These are phyloP conservation scores for Labeo rohita DNA, from an alignment of 2,113 vertebrate genomes.

Conservation along the genomic window DNA sequence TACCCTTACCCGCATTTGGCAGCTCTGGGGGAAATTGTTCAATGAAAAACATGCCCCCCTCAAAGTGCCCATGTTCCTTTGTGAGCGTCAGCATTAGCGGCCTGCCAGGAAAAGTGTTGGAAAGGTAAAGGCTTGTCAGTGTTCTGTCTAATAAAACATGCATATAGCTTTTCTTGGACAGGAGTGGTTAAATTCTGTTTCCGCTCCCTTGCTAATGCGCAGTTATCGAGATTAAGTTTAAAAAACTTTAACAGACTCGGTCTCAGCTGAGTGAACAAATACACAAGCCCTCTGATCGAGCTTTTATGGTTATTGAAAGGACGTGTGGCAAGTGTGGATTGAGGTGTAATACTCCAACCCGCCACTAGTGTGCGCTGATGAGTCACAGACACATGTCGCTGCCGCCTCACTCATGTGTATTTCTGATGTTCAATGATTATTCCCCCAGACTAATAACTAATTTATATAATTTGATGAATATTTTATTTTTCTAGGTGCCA, in stretches of 20 bases:
- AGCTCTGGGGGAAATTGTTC: conserved; percentile 12
- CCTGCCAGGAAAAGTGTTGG: conserved; percentile 1
- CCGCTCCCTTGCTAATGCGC: not conserved
- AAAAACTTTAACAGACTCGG: not conserved
- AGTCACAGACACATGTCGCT: not conserved
- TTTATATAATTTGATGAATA: conserved; percentile 9
- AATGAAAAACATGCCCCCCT: conserved; percentile 12
- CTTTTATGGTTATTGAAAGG: conserved; percentile 5
- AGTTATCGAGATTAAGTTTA: conserved; percentile 6
- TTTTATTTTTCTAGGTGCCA: conserved; percentile 44
- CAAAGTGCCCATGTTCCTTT: conserved; percentile 4
- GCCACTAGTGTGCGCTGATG: conserved; percentile 29
- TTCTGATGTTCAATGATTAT: not conserved
- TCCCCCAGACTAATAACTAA: not conserved
- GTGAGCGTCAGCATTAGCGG: not conserved
- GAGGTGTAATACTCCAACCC: conserved; percentile 23
- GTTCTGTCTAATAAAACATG: not conserved
- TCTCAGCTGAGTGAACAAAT: conserved; percentile 15
- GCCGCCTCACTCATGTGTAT: not conserved
- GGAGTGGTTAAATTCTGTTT: not conserved
- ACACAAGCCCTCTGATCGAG: conserved; percentile 8
- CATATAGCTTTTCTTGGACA: conserved; percentile 15
- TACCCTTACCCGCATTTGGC: conserved; percentile 29
- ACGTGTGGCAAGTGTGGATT: not conserved
- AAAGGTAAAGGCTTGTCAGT: conserved; percentile 26